Evolutionary conservation across 2,888 invertebrate species (phyloP).

Genomic region (Hedychridium roseum): DNA sequence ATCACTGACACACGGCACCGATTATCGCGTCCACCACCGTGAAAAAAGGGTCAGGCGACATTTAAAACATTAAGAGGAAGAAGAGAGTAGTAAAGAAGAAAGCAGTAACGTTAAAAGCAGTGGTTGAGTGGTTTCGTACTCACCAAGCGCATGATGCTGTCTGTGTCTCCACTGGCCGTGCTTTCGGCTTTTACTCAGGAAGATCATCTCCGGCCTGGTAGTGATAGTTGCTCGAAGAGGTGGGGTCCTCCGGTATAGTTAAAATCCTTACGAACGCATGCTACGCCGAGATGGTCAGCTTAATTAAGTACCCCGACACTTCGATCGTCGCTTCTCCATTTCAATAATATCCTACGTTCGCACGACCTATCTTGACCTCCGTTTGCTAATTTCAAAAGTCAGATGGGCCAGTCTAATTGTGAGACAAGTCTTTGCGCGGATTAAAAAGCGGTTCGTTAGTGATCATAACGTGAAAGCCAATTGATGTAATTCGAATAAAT

Average conservation of each 20-base stretch:
- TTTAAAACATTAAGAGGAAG: too few relatives aligned
- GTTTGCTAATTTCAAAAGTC: too few relatives aligned
- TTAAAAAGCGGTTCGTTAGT: too few relatives aligned
- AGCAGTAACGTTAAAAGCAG: constrained; percentile 13
- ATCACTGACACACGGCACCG: constrained; percentile 41
- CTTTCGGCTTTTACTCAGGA: constrained; percentile 53
- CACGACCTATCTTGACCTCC: constrained; percentile 18
- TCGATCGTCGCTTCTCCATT: neutral
- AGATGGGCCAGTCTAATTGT: too few relatives aligned
- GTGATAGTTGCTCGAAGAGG: constrained; percentile 35
- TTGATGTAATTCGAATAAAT: too few relatives aligned
- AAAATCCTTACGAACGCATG: constrained; percentile 27
- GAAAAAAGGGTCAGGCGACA: too few relatives aligned
- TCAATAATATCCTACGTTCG: constrained; percentile 10
- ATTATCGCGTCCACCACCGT: constrained; percentile 8
- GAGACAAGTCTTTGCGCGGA: too few relatives aligned
- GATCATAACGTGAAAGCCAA: too few relatives aligned
- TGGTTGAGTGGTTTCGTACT: constrained; percentile 50
- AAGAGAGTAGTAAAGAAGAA: constrained; percentile 10
- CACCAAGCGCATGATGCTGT: constrained; percentile 64
- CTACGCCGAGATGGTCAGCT: constrained; percentile 3
- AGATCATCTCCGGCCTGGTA: constrained; percentile 40
- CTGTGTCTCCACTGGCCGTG: constrained; percentile 45
- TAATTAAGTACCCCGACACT: constrained; percentile 4
- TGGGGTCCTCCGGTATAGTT: constrained; percentile 27